Evolutionary conservation across 30 jellyfish, hydroid and myxozoan species (phyloP).

Genomic region (Cassiopea xamachana): DNA sequence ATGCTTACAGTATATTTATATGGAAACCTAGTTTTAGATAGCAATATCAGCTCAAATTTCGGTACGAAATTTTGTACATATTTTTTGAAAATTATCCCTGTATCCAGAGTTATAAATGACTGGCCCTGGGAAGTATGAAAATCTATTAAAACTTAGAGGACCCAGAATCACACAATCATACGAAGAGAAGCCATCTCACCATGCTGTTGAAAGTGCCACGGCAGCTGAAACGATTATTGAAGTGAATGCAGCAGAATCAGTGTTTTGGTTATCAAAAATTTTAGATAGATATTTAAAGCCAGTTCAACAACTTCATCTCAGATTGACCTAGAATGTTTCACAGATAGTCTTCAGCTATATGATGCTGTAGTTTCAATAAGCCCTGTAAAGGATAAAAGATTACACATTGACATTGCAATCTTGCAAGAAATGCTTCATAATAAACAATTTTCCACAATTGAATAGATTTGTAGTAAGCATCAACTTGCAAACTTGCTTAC

Average conservation of each 20-base stretch:
- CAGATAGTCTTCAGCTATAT: conserved; percentile 44
- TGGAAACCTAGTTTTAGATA: too few relatives aligned
- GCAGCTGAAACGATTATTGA: conserved; percentile 47
- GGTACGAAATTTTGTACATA: too few relatives aligned
- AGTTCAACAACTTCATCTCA: neutral
- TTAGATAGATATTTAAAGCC: conserved; percentile 12
- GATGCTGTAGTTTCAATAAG: conserved; percentile 64
- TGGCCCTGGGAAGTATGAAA: too few relatives aligned
- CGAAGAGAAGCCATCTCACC: neutral
- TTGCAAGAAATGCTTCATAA: neutral
- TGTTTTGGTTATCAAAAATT: conserved; percentile 10
- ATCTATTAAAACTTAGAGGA: too few relatives aligned
- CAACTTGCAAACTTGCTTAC: neutral
- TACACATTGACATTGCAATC: conserved; percentile 43
- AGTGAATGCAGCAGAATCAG: conserved; percentile 25
- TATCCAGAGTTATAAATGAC: too few relatives aligned
- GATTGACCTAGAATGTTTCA: conserved; percentile 26
- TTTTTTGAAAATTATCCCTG: too few relatives aligned
- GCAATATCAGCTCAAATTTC: too few relatives aligned
- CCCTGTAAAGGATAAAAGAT: conserved; percentile 38
- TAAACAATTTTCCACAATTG: conserved; percentile 4
- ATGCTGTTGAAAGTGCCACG: conserved; percentile 14
- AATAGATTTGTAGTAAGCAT: neutral
- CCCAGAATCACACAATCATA: conserved; percentile 43
- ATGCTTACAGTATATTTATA: too few relatives aligned